A percentile compares a stretch with the other conserved stretches of the same genome.
phyloP scores from a whole-genome alignment of 2,113 vertebrate genomes.

The Balaeniceps rex region DNA sequence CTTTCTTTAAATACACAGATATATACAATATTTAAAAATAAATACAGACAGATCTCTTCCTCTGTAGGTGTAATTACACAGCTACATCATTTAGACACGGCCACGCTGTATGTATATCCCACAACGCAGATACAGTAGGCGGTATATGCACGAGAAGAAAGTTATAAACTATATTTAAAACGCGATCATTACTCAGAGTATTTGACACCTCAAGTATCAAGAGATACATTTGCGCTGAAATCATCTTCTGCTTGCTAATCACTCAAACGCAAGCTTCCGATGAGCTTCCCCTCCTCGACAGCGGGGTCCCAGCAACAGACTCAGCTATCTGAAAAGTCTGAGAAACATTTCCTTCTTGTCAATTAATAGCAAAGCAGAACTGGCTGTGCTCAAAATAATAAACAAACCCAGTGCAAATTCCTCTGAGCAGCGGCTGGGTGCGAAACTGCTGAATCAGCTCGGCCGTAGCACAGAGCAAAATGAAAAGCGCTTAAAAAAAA shows the following conservation, averaged over 20 bases:
- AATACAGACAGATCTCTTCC: slow-evolving; percentile 1
- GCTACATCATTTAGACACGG: neutral
- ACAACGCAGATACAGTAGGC: neutral
- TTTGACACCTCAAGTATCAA: slow-evolving; percentile 7
- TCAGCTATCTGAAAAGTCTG: neutral
- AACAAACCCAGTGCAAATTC: neutral
- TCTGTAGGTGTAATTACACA: slow-evolving; percentile 54
- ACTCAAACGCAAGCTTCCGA: neutral
- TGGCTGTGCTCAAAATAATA: slow-evolving; percentile 1
- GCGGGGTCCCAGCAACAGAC: neutral
- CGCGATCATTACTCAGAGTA: neutral
- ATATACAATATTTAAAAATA: neutral
- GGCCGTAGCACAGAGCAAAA: neutral
- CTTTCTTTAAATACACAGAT: neutral
- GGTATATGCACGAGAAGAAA: neutral
- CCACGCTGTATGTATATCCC: neutral
- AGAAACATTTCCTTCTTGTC: slow-evolving; percentile 2
- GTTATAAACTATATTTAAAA: slow-evolving; percentile 45
- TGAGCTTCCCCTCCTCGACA: neutral
- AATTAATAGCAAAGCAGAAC: slow-evolving; percentile 4
- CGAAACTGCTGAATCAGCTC: slow-evolving; percentile 19
- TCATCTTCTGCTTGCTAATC: neutral
- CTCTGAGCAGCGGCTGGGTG: neutral
- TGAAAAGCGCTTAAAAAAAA: neutral
- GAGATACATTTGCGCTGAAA: neutral